Conservation (phyloP, 2,888 invertebrate genomes). For the Agrypnus murinus region DNA sequence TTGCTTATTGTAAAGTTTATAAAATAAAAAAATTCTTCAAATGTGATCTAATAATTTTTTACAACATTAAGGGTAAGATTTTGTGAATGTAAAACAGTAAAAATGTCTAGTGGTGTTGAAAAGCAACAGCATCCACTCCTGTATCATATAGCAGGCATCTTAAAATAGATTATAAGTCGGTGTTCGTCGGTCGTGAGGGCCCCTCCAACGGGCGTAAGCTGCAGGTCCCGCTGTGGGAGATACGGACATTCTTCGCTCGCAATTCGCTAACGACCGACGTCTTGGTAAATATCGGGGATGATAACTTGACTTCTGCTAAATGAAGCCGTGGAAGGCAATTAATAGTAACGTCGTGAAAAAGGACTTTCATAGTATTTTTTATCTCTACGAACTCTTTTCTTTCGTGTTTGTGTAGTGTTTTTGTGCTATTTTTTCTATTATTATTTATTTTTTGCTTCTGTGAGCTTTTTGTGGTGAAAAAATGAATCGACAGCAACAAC, state of each 20-base stretch:
- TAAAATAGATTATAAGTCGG: constrained; percentile 66
- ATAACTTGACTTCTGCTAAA: constrained; percentile 86
- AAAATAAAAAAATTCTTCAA: no score
- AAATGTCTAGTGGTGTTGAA: not conserved
- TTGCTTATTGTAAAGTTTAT: no score
- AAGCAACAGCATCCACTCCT: constrained; percentile 23
- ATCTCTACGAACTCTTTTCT: constrained; percentile 54
- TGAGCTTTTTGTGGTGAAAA: constrained; percentile 71
- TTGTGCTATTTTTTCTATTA: constrained; percentile 59
- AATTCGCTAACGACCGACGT: constrained; percentile 96
- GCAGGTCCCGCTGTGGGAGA: constrained; percentile 66
- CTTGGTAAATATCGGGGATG: constrained; percentile 86
- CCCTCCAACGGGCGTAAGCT: constrained; percentile 52
- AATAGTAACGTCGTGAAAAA: constrained; percentile 65
- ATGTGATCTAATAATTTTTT: no score
- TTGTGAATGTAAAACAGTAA: not conserved
- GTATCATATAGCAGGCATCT: constrained; percentile 60
- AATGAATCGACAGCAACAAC: constrained; percentile 86
- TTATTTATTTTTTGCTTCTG: constrained; percentile 61
- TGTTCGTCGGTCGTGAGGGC: constrained; percentile 57
- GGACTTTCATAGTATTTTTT: constrained; percentile 58
- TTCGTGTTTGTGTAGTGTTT: constrained; percentile 66
- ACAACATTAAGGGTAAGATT: no score
- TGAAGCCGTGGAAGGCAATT: constrained; percentile 73
- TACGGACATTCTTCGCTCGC: constrained; percentile 86